phyloP scores from a whole-genome alignment of 2,797 vertebrate species.

The Spea hammondii region DNA sequence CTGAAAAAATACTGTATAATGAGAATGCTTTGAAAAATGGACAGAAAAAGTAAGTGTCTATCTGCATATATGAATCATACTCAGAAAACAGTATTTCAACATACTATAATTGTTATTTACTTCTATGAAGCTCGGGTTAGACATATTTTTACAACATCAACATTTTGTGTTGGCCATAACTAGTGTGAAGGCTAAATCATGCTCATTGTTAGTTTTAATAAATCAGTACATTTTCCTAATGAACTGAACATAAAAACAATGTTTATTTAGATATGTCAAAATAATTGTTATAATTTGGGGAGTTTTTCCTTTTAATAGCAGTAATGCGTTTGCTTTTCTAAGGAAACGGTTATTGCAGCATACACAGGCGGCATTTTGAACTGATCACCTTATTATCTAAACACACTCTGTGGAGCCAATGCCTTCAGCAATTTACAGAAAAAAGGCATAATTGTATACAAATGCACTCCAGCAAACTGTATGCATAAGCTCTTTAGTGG shows the following conservation, averaged over 20 bases:
- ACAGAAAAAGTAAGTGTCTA: too few relatives aligned
- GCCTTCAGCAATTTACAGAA: conserved; percentile 33
- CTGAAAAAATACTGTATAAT: too few relatives aligned
- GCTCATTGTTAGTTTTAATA: conserved; percentile 6
- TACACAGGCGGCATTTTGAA: conserved; percentile 25
- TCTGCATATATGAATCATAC: too few relatives aligned
- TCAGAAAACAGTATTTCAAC: too few relatives aligned
- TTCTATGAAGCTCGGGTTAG: neutral
- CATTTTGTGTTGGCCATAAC: neutral
- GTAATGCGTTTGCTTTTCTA: conserved; percentile 34
- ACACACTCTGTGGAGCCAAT: conserved; percentile 32
- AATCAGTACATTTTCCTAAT: conserved; percentile 26
- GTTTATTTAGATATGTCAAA: conserved; percentile 37
- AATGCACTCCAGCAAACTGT: conserved; percentile 37
- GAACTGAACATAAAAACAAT: conserved; percentile 6
- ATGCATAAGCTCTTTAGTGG: conserved; percentile 38
- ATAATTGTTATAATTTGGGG: conserved; percentile 37
- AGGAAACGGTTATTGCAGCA: conserved; percentile 27
- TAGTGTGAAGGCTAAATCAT: neutral
- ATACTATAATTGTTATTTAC: too few relatives aligned
- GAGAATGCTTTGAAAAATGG: too few relatives aligned
- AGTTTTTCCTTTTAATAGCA: conserved; percentile 22
- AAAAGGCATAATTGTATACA: conserved; percentile 39
- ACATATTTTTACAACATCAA: neutral
- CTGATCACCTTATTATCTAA: conserved; percentile 42